Evolutionary conservation across 2,113 vertebrate genomes (phyloP).

Genomic region (Tapirus terrestris): DNA sequence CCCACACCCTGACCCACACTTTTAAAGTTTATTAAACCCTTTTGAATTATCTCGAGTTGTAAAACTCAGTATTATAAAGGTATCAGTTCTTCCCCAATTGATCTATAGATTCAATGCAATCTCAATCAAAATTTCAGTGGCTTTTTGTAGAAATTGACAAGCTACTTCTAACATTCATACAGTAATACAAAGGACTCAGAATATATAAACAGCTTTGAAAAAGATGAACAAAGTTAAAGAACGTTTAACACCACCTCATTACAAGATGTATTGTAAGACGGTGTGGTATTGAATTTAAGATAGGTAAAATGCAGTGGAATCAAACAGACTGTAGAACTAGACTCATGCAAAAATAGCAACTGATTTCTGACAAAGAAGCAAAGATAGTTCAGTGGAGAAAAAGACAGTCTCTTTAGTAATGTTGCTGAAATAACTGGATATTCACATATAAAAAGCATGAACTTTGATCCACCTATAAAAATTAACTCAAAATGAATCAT

Average conservation of each 20-base stretch:
- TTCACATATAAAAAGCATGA: background rate
- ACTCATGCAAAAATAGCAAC: background rate
- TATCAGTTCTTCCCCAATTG: background rate
- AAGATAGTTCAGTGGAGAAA: background rate
- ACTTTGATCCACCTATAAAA: background rate
- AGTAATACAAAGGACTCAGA: background rate
- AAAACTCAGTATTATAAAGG: background rate
- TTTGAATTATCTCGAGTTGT: background rate
- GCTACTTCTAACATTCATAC: background rate
- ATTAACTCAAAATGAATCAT: background rate
- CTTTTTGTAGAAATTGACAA: background rate
- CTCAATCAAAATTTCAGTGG: background rate
- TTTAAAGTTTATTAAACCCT: background rate
- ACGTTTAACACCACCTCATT: background rate
- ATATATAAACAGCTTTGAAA: background rate
- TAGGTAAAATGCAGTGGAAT: background rate
- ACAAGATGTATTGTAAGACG: background rate
- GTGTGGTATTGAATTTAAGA: background rate
- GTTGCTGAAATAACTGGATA: background rate
- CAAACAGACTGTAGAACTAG: background rate
- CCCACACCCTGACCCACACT: background rate
- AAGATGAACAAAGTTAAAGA: background rate
- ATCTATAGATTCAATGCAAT: background rate
- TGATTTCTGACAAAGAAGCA: background rate
- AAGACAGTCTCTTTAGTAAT: background rate